phyloP scores from a whole-genome alignment of 2,888 invertebrate genomes.

The Agrotis puta region DNA sequence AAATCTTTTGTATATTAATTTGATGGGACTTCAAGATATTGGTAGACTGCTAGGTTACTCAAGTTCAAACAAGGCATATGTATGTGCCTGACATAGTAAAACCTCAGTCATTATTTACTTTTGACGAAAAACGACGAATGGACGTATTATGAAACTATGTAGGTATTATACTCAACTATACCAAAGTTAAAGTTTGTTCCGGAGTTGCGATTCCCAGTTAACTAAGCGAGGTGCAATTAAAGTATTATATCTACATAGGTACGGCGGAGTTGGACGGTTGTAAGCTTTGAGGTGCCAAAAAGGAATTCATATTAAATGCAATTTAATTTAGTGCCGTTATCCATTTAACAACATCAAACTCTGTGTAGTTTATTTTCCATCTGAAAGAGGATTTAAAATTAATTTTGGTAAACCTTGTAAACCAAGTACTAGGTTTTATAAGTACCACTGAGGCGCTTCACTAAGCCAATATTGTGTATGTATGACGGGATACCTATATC shows the following conservation, averaged over 20 bases:
- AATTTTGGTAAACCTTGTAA: constrained; percentile 2
- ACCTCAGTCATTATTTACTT: constrained; percentile 25
- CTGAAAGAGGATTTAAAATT: constrained; percentile 25
- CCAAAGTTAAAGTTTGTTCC: constrained; percentile 76
- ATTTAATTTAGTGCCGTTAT: constrained; percentile 68
- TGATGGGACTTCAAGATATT: background rate
- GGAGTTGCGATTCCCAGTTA: constrained; percentile 73
- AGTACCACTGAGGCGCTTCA: background rate
- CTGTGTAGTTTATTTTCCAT: constrained; percentile 37
- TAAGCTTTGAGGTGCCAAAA: constrained; percentile 71
- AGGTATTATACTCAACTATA: constrained; percentile 57
- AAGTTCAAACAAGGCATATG: background rate
- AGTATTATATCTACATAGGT: constrained; percentile 66
- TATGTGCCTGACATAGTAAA: background rate
- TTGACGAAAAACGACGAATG: constrained; percentile 32
- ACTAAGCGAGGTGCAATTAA: constrained; percentile 70
- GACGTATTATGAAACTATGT: constrained; percentile 52
- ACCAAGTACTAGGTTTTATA: background rate
- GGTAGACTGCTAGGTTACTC: background rate
- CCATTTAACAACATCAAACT: constrained; percentile 51
- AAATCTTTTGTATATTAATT: constrained; percentile 10
- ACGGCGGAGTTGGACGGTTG: constrained; percentile 61
- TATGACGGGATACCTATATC: background rate
- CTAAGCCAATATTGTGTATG: background rate
- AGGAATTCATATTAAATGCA: constrained; percentile 72